Evolutionary conservation across 2,113 vertebrate genomes (phyloP).

Genomic region (Vanacampus margaritifer): DNA sequence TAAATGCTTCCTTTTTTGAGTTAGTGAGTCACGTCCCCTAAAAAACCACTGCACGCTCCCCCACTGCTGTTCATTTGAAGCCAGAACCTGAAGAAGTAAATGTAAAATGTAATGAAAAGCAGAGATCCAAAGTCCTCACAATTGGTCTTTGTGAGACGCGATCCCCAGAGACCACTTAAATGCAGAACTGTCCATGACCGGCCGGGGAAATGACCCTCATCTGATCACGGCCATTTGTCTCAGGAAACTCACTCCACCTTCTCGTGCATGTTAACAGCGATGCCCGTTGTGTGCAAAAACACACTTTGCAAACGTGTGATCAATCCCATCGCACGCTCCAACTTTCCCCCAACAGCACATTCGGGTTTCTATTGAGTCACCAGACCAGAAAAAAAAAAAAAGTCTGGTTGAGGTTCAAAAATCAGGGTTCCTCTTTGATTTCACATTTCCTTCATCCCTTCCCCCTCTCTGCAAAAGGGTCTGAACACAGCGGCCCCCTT

Average conservation of each 20-base stretch:
- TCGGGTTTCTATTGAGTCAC: conserved; percentile 43
- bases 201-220: conserved; percentile 47
- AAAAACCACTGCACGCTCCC: not conserved
- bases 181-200: conserved; percentile 23
- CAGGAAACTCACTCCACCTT: conserved; percentile 51
- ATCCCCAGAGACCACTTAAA: conserved; percentile 37
- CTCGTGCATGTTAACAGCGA: conserved; percentile 26
- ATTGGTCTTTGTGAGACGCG: conserved; percentile 34
- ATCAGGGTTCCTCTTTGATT: conserved; percentile 41
- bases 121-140: conserved; percentile 32
- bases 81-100: conserved; percentile 1
- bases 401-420: conserved; percentile 23
- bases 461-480: conserved; percentile 17
- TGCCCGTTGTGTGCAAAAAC: conserved; percentile 28
- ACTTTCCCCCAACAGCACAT: conserved; percentile 29
- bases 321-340: conserved; percentile 47
- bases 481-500: conserved; percentile 46
- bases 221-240: conserved; percentile 58
- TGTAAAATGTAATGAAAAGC: conserved; percentile 44
- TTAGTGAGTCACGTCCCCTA: not conserved
- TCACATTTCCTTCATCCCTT: conserved; percentile 5
- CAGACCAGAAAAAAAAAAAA: conserved; percentile 10
- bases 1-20: not conserved
- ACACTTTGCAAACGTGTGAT: conserved; percentile 33
- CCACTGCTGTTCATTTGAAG: conserved; percentile 5